phyloP scores from a whole-genome alignment of 2,113 vertebrate genomes.

The Mirounga angustirostris region DNA sequence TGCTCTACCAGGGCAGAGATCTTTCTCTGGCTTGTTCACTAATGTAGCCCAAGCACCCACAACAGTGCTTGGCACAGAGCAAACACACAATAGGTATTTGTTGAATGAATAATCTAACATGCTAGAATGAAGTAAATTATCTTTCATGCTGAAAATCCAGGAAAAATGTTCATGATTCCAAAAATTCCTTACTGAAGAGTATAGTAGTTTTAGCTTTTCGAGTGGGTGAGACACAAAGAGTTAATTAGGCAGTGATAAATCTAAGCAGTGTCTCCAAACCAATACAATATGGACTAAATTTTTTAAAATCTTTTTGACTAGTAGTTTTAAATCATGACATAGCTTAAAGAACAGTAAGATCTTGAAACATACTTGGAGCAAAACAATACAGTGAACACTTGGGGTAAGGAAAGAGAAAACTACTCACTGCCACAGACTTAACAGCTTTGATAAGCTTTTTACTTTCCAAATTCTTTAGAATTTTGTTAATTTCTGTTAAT shows the following conservation, averaged over 20 bases:
- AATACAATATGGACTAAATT: neutral
- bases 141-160: neutral
- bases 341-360: slow-evolving; percentile 20
- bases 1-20: neutral
- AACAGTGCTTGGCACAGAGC: neutral
- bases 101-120: neutral
- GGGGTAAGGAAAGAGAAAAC: neutral
- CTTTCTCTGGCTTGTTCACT: slow-evolving; percentile 27
- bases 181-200: slow-evolving; percentile 23
- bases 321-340: slow-evolving; percentile 39
- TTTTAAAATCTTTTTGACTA: neutral
- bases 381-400: neutral
- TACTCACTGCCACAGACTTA: slow-evolving; percentile 98
- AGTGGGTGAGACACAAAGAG: neutral
- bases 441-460: slow-evolving; percentile 99
- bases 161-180: neutral
- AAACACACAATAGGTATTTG: neutral
- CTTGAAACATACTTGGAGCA: neutral
- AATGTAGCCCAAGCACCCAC: neutral
- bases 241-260: neutral
- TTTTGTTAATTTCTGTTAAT: slow-evolving; percentile 99
- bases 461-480: slow-evolving; percentile 99
- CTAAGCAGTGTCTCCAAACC: neutral
- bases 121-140: neutral
- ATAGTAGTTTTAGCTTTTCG: neutral